phyloP scores from a whole-genome alignment of 2,888 invertebrate genomes.

The Agrypnus murinus region DNA sequence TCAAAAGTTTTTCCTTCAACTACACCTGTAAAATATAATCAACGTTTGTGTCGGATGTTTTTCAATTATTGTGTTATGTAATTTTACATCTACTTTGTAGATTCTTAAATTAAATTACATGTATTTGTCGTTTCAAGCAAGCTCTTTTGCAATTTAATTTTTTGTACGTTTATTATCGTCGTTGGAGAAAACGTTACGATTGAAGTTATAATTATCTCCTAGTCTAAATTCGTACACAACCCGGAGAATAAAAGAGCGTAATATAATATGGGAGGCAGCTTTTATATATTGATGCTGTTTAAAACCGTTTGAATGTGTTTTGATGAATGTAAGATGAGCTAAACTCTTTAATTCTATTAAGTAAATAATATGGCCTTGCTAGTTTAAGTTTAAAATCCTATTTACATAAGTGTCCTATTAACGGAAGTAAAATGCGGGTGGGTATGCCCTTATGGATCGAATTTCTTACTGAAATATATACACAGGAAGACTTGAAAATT shows the following conservation, averaged over 20 bases:
- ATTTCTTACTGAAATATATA: slow-evolving; percentile 22
- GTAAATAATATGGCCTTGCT: slow-evolving; percentile 42
- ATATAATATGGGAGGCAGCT: background rate
- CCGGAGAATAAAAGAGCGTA: slow-evolving; percentile 2
- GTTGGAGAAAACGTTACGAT: no score
- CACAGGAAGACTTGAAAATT: slow-evolving; percentile 26
- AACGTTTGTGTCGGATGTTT: no score
- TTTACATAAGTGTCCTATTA: slow-evolving; percentile 34
- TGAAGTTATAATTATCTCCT: no score
- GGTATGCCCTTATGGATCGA: slow-evolving; percentile 31
- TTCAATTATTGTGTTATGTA: no score
- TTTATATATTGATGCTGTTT: slow-evolving; percentile 24
- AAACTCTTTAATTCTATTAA: slow-evolving; percentile 41
- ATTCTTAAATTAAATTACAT: no score
- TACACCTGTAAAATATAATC: no score
- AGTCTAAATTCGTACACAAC: background rate
- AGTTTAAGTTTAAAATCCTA: slow-evolving; percentile 22
- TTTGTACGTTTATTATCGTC: no score
- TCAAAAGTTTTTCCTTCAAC: no score
- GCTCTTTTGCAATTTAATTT: no score
- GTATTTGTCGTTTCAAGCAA: no score
- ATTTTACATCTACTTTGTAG: no score
- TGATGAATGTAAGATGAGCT: slow-evolving; percentile 38
- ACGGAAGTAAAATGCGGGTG: slow-evolving; percentile 45
- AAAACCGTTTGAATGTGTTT: slow-evolving; percentile 23